These are phyloP conservation scores for Cyprinus carpio DNA, from an alignment of 2,113 vertebrate genomes.

Conservation along the genomic window DNA sequence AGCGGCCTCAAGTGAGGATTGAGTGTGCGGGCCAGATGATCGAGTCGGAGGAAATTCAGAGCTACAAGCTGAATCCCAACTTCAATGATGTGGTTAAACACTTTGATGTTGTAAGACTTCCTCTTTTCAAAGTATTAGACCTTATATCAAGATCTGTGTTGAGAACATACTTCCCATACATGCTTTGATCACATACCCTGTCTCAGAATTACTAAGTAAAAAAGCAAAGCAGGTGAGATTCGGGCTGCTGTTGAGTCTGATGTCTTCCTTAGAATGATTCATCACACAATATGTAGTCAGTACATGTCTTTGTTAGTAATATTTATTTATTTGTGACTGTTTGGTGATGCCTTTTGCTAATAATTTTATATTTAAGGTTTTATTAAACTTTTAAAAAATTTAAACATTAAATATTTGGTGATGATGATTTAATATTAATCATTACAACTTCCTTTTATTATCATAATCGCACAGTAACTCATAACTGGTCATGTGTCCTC, in stretches of 20 bases:
- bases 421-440: background rate
- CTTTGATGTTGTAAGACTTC: conserved; percentile 83
- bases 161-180: background rate
- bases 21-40: conserved; percentile 87
- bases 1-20: conserved; percentile 85
- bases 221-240: background rate
- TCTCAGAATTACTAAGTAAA: background rate
- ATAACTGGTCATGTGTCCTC: background rate
- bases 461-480: background rate
- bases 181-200: background rate
- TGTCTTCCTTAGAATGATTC: background rate
- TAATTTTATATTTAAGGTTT: background rate
- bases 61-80: conserved; percentile 83
- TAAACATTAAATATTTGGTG: background rate
- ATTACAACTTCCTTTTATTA: background rate
- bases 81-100: conserved; percentile 86
- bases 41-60: conserved; percentile 86
- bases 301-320: background rate
- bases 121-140: background rate
- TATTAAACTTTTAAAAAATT: too few relatives aligned
- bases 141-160: conserved; percentile 21
- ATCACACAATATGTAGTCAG: background rate
- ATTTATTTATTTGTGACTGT: background rate
- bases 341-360: background rate
- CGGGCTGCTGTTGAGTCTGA: background rate